These are phyloP conservation scores for Prionace glauca DNA, from an alignment of 2,797 vertebrate genomes.

Conservation along the genomic window DNA sequence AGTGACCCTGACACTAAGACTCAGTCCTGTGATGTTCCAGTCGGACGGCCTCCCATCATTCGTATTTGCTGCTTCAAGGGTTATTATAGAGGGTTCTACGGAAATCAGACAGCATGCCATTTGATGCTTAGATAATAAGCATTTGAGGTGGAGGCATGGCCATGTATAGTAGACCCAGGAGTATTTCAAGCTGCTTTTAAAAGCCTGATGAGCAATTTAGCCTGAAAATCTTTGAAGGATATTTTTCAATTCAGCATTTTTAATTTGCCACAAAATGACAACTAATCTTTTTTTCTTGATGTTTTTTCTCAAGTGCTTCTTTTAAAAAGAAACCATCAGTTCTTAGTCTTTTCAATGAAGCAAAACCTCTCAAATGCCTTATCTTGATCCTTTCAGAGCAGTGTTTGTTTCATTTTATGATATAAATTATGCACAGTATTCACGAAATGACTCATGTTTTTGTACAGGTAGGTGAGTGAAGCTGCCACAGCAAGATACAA, in stretches of 20 bases:
- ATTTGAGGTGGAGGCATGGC: background rate
- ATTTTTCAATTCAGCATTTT: background rate
- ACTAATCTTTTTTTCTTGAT: background rate
- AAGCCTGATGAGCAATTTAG: background rate
- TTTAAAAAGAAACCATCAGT: background rate
- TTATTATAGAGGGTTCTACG: background rate
- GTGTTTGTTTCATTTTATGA: slow-evolving; percentile 19
- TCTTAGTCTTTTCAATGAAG: background rate
- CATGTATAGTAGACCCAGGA: background rate
- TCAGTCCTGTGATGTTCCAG: background rate
- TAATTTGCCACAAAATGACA: slow-evolving; percentile 1
- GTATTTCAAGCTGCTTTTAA: background rate
- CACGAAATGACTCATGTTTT: background rate
- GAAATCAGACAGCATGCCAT: background rate
- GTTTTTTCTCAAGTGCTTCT: background rate
- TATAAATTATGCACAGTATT: slow-evolving; percentile 31
- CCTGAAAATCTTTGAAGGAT: background rate
- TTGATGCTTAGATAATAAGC: background rate
- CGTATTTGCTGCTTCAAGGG: background rate
- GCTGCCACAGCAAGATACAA: background rate
- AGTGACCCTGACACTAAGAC: background rate
- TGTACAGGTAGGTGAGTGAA: background rate
- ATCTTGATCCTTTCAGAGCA: background rate
- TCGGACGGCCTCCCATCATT: background rate
- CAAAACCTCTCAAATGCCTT: slow-evolving; percentile 1